Conservation (phyloP, 2,113 vertebrate species). For the Menura novaehollandiae region DNA sequence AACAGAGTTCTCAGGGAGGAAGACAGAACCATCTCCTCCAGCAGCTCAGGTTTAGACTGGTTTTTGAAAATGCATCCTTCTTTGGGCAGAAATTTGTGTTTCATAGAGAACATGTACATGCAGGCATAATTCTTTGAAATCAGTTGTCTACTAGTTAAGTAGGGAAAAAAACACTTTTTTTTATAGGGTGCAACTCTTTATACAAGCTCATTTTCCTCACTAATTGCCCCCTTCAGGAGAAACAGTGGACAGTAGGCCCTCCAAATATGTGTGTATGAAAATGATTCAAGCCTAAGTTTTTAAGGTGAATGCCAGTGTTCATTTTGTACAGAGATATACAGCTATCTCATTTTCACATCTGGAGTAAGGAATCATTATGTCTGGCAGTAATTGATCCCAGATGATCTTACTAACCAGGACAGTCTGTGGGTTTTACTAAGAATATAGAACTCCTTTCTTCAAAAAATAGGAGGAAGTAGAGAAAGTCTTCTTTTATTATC, state of each 20-base stretch:
- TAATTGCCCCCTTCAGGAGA: not conserved
- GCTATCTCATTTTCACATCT: not conserved
- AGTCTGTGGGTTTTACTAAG: not conserved
- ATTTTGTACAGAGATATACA: not conserved
- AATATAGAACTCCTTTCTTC: not conserved
- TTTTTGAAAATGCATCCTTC: not conserved
- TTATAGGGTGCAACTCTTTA: not conserved
- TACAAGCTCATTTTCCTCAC: not conserved
- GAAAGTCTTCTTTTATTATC: not conserved
- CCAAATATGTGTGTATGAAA: not conserved
- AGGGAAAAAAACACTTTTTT: not conserved
- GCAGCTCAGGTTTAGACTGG: not conserved
- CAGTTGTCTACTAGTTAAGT: not conserved
- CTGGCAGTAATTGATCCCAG: conserved; percentile 12
- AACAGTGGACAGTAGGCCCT: not conserved
- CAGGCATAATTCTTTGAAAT: not conserved
- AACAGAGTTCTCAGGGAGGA: not conserved
- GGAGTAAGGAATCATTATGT: not conserved
- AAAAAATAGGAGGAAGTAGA: not conserved
- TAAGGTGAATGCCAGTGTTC: not conserved
- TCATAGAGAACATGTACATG: not conserved
- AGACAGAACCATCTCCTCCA: not conserved
- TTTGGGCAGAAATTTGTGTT: not conserved
- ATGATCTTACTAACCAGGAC: conserved; percentile 6
- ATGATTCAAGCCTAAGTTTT: not conserved